Conservation (phyloP, 2,113 vertebrate species). For the Corythaixoides concolor region DNA sequence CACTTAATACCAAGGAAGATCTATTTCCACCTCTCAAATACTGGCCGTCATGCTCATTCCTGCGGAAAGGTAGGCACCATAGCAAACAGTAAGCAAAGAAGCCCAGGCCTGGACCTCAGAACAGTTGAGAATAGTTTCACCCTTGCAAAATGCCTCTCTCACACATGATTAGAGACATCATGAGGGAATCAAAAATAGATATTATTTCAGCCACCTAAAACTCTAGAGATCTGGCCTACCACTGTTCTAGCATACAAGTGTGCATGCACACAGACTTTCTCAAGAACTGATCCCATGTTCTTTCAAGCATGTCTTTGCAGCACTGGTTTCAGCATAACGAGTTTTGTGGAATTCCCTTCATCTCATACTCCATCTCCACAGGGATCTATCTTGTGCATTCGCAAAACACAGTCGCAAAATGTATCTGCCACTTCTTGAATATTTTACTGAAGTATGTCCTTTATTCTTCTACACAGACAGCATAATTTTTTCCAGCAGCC, state of each 20-base stretch:
- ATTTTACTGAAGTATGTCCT: not conserved
- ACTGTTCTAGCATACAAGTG: not conserved
- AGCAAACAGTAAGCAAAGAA: not conserved
- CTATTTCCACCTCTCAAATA: not conserved
- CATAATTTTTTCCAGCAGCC: not conserved
- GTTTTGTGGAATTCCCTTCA: not conserved
- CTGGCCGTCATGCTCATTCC: not conserved
- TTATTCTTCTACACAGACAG: not conserved
- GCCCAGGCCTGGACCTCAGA: not conserved
- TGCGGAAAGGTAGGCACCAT: not conserved
- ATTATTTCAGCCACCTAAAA: not conserved
- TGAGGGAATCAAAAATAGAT: not conserved
- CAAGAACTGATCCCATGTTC: not conserved
- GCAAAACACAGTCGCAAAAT: not conserved
- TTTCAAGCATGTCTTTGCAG: not conserved
- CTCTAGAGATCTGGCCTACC: not conserved
- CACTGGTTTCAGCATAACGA: not conserved
- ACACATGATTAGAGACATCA: rapidly evolving
- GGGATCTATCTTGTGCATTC: not conserved
- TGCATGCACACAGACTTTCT: not conserved
- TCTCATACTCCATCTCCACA: not conserved
- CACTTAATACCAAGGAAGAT: not conserved
- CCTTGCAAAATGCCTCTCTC: not conserved
- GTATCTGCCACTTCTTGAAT: not conserved
- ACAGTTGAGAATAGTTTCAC: not conserved